These are phyloP conservation scores for Heliornis fulica DNA, from an alignment of 2,113 vertebrate species.

Conservation along the genomic window DNA sequence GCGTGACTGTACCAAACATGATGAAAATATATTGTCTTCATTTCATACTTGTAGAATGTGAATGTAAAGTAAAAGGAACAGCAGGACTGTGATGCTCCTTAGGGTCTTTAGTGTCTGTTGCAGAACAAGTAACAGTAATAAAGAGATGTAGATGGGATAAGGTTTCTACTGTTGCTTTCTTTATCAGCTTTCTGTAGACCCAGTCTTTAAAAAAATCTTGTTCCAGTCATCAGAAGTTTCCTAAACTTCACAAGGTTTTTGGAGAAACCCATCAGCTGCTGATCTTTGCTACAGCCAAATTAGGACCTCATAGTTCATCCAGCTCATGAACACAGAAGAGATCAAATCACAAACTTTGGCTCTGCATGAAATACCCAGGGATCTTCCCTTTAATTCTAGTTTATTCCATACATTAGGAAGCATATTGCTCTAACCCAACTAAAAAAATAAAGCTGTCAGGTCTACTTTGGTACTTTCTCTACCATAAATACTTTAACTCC, in stretches of 20 bases:
- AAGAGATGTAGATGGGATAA: background rate
- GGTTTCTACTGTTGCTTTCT: background rate
- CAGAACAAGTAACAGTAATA: background rate
- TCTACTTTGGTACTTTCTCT: background rate
- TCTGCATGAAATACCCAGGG: background rate
- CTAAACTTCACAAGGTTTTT: background rate
- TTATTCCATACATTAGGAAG: background rate
- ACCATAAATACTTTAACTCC: background rate
- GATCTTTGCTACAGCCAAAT: slow-evolving; percentile 2
- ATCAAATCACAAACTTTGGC: slow-evolving; percentile 5
- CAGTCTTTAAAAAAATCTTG: background rate
- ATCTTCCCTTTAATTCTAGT: background rate
- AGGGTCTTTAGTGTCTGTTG: background rate
- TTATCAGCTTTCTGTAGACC: background rate
- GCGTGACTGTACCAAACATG: background rate
- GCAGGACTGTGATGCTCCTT: background rate
- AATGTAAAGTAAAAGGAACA: background rate
- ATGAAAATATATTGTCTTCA: background rate
- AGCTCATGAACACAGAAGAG: background rate
- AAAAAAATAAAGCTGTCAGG: background rate
- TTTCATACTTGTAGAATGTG: background rate
- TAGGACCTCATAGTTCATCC: background rate
- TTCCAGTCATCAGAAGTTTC: background rate
- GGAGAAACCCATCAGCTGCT: background rate
- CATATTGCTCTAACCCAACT: background rate